phyloP scores from a whole-genome alignment of 2,888 invertebrate species.

The Rhynchonema sp. region DNA sequence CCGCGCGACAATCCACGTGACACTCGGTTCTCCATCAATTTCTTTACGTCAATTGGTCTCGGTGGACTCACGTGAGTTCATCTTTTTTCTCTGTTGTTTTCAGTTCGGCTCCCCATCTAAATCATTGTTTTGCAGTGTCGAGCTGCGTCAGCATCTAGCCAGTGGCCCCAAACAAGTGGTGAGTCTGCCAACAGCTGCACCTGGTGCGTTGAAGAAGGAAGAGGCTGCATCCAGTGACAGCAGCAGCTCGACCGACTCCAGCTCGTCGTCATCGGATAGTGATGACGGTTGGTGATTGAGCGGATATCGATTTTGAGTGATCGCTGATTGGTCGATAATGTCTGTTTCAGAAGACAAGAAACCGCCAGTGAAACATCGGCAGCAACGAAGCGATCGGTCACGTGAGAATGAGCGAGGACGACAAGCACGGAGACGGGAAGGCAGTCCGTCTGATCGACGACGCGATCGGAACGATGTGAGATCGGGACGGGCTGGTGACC shows the following conservation, averaged over 20 bases:
- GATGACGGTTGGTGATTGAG: background rate
- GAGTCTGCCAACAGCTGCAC: background rate
- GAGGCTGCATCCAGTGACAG: background rate
- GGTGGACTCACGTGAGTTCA: slow-evolving; percentile 66
- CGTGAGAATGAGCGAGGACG: background rate
- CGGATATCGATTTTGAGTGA: background rate
- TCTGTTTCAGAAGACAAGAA: background rate
- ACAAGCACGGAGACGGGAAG: background rate
- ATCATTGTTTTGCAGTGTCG: slow-evolving; percentile 1
- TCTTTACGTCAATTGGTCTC: slow-evolving; percentile 86
- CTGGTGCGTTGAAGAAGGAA: too few species aligned
- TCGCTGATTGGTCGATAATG: background rate
- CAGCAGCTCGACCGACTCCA: slow-evolving; percentile 9
- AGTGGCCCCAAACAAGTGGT: background rate
- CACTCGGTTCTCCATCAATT: slow-evolving; percentile 89
- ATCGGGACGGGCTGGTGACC: background rate
- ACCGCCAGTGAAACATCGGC: background rate
- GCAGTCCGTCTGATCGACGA: background rate
- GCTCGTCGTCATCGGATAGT: background rate
- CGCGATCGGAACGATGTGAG: background rate
- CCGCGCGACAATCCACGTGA: slow-evolving; percentile 87
- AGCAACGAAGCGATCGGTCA: background rate
- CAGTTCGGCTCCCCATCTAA: too few species aligned
- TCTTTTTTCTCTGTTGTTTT: background rate
- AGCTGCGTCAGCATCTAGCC: slow-evolving; percentile 5